Percentiles rank a stretch among this genome's conserved stretches.
These are phyloP conservation scores for Ornithoptera alexandrae DNA, from an alignment of 2,888 invertebrate species.

Conservation along the genomic window DNA sequence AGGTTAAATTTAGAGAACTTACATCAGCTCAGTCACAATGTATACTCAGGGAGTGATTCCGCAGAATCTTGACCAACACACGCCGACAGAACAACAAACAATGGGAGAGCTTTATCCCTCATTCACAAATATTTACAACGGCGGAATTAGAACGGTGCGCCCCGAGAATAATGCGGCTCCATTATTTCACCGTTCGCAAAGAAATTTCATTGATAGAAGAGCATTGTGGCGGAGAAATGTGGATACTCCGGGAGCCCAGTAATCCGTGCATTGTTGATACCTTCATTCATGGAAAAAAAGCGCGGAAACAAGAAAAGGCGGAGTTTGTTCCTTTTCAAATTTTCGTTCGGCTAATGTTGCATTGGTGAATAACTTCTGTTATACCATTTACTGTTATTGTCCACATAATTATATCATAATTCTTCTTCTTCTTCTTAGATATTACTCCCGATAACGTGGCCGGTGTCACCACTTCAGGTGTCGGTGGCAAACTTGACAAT, in stretches of 20 bases:
- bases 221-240: conserved; percentile 35
- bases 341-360: conserved; percentile 13
- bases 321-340: conserved; percentile 10
- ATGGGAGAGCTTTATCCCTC: conserved; percentile 38
- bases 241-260: conserved; percentile 34
- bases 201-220: conserved; percentile 48
- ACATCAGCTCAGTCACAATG: too few species aligned
- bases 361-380: conserved; percentile 4
- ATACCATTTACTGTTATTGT: background rate
- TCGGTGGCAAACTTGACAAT: too few species aligned
- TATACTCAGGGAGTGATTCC: background rate
- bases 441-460: too few species aligned
- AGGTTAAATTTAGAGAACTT: too few species aligned
- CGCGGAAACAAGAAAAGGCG: conserved; percentile 11
- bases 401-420: too few species aligned
- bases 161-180: conserved; percentile 33
- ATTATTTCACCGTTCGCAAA: conserved; percentile 41
- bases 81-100: background rate
- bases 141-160: conserved; percentile 45
- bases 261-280: conserved; percentile 38
- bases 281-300: conserved; percentile 45
- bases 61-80: conserved; percentile 11
- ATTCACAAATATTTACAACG: conserved; percentile 72
- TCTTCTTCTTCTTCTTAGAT: too few species aligned
- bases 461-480: too few species aligned